These are phyloP conservation scores for Altica lythri DNA, from an alignment of 2,888 invertebrate genomes.

Conservation along the genomic window DNA sequence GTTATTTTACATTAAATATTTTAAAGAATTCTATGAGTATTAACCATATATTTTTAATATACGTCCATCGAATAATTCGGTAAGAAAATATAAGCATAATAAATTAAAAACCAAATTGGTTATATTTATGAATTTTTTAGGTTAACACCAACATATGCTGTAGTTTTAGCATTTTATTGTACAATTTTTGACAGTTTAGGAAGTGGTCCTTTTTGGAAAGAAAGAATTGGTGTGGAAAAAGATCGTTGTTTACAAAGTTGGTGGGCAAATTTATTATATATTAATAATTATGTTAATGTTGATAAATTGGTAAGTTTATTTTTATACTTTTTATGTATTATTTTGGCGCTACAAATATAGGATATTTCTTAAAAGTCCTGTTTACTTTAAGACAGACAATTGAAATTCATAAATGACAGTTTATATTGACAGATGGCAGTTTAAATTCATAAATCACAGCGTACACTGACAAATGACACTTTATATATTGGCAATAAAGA, in stretches of 20 bases:
- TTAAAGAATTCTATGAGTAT: constrained; percentile 1
- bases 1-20: constrained; percentile 64
- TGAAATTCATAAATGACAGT: no score
- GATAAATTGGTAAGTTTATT: constrained; percentile 58
- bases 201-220: constrained; percentile 74
- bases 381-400: no score
- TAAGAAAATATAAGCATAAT: constrained; percentile 9
- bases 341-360: no score
- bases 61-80: constrained; percentile 18
- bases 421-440: no score
- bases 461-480: no score
- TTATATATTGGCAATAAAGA: no score
- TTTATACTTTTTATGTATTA: no score
- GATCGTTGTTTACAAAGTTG: constrained; percentile 67
- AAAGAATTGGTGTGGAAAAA: constrained; percentile 58
- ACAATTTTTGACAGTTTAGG: constrained; percentile 71
- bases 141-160: constrained; percentile 73
- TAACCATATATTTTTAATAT: constrained; percentile 13
- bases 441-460: no score
- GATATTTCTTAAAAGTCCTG: no score
- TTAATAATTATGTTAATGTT: constrained; percentile 69
- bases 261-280: constrained; percentile 74
- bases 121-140: constrained; percentile 53
- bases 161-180: constrained; percentile 73
- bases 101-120: not conserved